Conservation (phyloP, 2,113 vertebrate genomes). For the Lepus europaeus region DNA sequence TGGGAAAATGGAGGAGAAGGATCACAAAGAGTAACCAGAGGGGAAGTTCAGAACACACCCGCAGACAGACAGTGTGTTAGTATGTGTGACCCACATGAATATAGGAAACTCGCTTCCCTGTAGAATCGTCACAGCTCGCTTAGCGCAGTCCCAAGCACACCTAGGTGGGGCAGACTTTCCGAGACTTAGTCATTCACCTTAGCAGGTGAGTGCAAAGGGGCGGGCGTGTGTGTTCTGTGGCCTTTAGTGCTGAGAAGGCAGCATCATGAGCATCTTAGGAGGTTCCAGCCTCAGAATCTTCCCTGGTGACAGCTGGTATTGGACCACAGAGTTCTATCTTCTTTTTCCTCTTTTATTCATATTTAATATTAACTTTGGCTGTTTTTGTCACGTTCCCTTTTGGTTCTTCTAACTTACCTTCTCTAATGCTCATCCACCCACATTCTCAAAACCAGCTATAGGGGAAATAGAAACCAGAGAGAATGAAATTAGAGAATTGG, state of each 20-base stretch:
- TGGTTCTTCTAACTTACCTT: background rate
- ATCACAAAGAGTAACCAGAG: background rate
- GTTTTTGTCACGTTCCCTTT: background rate
- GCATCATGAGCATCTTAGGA: background rate
- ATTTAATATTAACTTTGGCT: background rate
- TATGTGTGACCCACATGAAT: background rate
- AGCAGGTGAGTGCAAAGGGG: background rate
- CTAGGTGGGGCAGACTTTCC: background rate
- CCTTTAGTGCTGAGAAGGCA: background rate
- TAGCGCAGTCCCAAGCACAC: background rate
- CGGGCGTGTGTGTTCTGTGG: background rate
- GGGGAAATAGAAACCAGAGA: background rate
- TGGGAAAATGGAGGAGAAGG: background rate
- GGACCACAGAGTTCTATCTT: background rate
- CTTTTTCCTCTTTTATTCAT: background rate
- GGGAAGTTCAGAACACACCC: background rate
- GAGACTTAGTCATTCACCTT: background rate
- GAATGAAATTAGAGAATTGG: background rate
- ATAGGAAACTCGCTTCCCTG: background rate
- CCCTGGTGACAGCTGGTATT: background rate
- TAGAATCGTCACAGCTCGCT: background rate
- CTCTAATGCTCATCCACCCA: background rate
- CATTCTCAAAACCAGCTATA: constrained; percentile 1
- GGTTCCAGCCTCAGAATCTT: background rate
- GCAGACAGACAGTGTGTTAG: background rate